Evolutionary conservation across 2,797 vertebrate genomes (phyloP).

Genomic region (Hybognathus amarus): DNA sequence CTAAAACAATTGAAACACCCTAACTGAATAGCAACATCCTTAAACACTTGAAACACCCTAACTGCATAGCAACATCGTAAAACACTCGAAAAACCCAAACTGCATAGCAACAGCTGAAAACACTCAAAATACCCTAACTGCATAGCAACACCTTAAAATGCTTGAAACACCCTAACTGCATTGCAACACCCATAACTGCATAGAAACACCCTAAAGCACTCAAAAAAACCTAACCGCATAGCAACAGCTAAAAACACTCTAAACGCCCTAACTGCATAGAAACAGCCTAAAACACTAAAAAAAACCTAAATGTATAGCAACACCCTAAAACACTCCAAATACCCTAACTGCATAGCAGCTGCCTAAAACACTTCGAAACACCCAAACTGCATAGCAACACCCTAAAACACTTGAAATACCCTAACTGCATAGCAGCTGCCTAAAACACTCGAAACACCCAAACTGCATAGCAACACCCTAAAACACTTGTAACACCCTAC

Average conservation of each 20-base stretch:
- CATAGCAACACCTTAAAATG: neutral
- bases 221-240: neutral
- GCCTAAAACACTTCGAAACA: fast-evolving
- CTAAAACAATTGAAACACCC: neutral
- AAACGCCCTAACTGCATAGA: neutral
- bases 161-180: neutral
- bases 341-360: neutral
- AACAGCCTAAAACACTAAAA: neutral
- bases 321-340: neutral
- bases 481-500: neutral
- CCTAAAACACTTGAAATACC: neutral
- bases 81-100: neutral
- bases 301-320: too few species aligned
- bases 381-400: neutral
- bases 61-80: too few species aligned
- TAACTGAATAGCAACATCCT: neutral
- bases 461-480: neutral
- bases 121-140: neutral
- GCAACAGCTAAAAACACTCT: neutral
- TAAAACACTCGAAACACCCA: neutral
- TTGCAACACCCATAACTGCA: neutral
- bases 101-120: neutral
- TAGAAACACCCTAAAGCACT: neutral
- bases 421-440: too few species aligned
- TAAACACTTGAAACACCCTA: fast-evolving